These are phyloP conservation scores for Medauroidea extradentata DNA, from an alignment of 1,140 invertebrate genomes.

Conservation along the genomic window DNA sequence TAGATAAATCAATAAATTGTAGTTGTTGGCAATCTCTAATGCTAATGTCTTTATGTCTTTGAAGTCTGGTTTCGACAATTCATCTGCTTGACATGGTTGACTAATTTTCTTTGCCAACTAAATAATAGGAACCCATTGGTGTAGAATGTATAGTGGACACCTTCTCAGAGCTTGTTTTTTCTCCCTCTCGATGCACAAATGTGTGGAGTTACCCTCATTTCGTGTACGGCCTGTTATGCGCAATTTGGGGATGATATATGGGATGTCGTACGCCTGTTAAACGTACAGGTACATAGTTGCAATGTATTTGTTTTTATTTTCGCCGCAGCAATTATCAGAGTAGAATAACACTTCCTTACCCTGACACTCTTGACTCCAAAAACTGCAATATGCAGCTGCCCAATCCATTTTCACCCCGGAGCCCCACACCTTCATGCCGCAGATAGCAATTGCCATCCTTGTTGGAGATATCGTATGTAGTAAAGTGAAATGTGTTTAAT, in stretches of 20 bases:
- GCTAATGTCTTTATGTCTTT: not conserved
- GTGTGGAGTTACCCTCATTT: slow-evolving; percentile 42
- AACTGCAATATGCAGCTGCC: slow-evolving; percentile 27
- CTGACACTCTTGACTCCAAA: slow-evolving; percentile 17
- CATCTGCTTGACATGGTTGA: not conserved
- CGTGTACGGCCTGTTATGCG: slow-evolving; percentile 41
- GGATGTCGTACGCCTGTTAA: slow-evolving; percentile 28
- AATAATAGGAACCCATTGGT: not conserved
- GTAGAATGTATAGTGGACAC: slow-evolving; percentile 13
- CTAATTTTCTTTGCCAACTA: not conserved
- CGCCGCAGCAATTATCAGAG: slow-evolving; percentile 42
- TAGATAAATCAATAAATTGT: no score
- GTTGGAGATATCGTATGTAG: slow-evolving; percentile 22
- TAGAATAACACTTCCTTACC: slow-evolving; percentile 23
- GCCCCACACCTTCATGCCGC: slow-evolving; percentile 27
- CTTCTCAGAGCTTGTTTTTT: slow-evolving; percentile 32
- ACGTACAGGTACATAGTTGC: slow-evolving; percentile 32
- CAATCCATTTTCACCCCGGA: slow-evolving; percentile 31
- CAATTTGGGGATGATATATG: slow-evolving; percentile 40
- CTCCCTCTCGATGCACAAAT: slow-evolving; percentile 35
- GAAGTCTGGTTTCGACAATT: not conserved
- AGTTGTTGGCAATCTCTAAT: not conserved
- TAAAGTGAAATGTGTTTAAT: slow-evolving; percentile 33
- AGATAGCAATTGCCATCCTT: slow-evolving; percentile 24
- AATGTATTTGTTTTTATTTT: slow-evolving; percentile 44